Evolutionary conservation across 2,888 invertebrate species (phyloP), one percentile per base, ranked within the genome.

Genomic region (Acleris cristana): DNA sequence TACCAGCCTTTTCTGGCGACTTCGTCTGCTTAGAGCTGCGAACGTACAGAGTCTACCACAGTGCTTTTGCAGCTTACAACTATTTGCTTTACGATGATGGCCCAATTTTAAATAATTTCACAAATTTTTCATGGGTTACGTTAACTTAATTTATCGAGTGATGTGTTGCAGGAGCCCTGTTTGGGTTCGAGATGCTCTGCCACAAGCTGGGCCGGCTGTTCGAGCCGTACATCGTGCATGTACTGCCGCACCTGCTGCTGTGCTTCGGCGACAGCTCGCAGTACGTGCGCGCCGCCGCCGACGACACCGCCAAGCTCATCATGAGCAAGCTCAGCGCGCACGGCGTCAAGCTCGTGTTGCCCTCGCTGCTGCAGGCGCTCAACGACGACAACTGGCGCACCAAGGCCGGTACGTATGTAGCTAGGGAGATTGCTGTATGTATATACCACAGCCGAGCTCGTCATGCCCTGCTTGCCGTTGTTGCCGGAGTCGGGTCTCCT

Each of bases 321-420:
- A 97, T 97, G 97, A 97, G 97, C 79, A 97, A 98, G 86, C 94
- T 99, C 68, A 98, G 98, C 66, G 98, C 98, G 70, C 99, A 99
- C 90, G 99, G 99, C 71, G 99, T 99, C 53, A 99, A 99, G 91
- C 94, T 99, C 52, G 98, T 99, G 65, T 93, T 99, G 75, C 99
- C 99, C 0, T 96, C 98, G 70, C 93, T 99, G 71, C 92, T 99
- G 70, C 96, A 96, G 76, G 99, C 99, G 44, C 92, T 99, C 65
- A 97, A 99, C 85, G 98, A 99, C 85, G 99, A 99, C 89, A 98
- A 99, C 18, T 99, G 99, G 99, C 94, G 99, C 80, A 99, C 99
- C 1, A 99, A 99, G 90, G 97, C 98, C 8, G 98, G 96, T 95
- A 61, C 57, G 86, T 73, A 34, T 19, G 51, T 10, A 30, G 26